Conservation (phyloP, 2,888 invertebrate species). For the Diplolepis rosae region DNA sequence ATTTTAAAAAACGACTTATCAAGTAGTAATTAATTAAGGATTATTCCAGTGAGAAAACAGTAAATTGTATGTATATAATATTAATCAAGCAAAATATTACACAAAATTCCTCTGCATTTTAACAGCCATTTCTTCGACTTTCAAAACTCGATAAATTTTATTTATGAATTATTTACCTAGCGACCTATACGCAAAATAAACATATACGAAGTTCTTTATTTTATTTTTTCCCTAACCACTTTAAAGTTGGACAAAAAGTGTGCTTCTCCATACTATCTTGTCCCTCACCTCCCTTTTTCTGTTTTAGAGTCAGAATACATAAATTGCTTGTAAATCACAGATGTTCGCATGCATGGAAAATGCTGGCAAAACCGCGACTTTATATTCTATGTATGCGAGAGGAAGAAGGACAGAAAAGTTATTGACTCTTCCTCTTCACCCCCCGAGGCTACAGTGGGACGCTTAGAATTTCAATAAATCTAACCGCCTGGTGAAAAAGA, state of each 20-base stretch:
- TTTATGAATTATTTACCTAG: background rate
- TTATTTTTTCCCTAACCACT: slow-evolving; percentile 3
- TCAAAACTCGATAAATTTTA: background rate
- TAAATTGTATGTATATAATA: no score
- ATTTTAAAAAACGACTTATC: slow-evolving; percentile 31
- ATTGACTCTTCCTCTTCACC: slow-evolving; percentile 1
- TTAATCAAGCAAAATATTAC: no score
- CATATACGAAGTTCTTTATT: background rate
- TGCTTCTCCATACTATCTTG: slow-evolving; percentile 28
- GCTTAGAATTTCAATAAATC: slow-evolving; percentile 69
- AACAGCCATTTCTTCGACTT: background rate
- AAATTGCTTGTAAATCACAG: slow-evolving; percentile 65
- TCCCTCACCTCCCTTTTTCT: slow-evolving; percentile 20
- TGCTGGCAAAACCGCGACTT: slow-evolving; percentile 30
- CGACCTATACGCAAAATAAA: no score
- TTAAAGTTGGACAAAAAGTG: slow-evolving; percentile 17
- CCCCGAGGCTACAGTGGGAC: slow-evolving; percentile 43
- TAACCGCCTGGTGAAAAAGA: slow-evolving; percentile 51
- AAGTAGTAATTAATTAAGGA: slow-evolving; percentile 31
- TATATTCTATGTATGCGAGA: slow-evolving; percentile 5
- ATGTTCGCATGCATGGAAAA: slow-evolving; percentile 41
- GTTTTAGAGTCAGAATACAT: slow-evolving; percentile 54
- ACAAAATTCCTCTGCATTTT: no score
- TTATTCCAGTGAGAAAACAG: slow-evolving; percentile 37
- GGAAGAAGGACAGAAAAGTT: slow-evolving; percentile 29